Percentiles rank a stretch among this genome's conserved stretches.
phyloP scores from a whole-genome alignment of 2,888 invertebrate genomes.

The Tenthredo livida region DNA sequence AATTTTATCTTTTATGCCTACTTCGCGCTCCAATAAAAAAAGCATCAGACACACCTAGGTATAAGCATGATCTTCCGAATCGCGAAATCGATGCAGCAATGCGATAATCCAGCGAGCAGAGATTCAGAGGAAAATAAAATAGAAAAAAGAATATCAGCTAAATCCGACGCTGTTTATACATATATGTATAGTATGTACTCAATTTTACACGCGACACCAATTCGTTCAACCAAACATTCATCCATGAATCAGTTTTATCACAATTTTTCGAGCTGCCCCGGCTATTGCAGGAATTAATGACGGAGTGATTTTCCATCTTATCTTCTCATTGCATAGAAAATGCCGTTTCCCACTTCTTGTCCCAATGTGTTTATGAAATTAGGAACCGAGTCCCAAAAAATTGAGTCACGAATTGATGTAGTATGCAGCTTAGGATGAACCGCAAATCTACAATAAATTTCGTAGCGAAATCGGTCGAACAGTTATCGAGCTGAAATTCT shows the following conservation, averaged over 20 bases:
- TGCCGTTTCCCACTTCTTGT: neutral
- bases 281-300: neutral
- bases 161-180: neutral
- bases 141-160: neutral
- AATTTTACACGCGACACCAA: slow-evolving; percentile 18
- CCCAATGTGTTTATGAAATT: neutral
- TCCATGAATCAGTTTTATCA: neutral
- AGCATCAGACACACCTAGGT: neutral
- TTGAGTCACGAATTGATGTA: too few species aligned
- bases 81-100: neutral
- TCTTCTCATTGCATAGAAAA: neutral
- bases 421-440: neutral
- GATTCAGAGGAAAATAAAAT: neutral
- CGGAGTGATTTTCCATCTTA: neutral
- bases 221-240: neutral
- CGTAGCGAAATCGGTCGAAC: too few species aligned
- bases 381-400: too few species aligned
- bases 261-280: neutral
- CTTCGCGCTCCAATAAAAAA: neutral
- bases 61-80: neutral
- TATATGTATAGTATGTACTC: neutral
- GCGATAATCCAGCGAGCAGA: neutral
- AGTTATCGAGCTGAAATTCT: too few species aligned
- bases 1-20: neutral
- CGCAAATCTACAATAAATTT: neutral